Evolutionary conservation across 2,888 invertebrate genomes (phyloP), one percentile per base, ranked within the genome.

Genomic region (Anticlea derivata): DNA sequence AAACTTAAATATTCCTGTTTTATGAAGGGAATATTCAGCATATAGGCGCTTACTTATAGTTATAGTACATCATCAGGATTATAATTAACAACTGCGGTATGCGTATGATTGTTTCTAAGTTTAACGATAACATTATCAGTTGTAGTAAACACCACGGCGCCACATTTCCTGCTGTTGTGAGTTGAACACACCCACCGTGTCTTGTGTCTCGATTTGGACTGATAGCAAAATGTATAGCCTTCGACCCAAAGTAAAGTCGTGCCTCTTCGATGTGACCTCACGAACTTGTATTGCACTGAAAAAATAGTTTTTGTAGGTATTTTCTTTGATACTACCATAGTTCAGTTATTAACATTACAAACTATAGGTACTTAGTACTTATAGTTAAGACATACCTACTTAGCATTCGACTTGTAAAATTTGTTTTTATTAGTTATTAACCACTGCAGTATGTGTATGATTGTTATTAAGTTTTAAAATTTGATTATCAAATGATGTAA

Each of bases 101-200:
- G 39, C 5, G 8, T 17, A 40, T 40, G 39, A 1, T 17, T 22
- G 20, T 40, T 40, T 22, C 11, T 40, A 0, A 29, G 2, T 20
- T 30, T 40, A 4, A 40, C 17, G 20, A 40, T 11, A 20, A 10
- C 5, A 29, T 40, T 30, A 1, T 29, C 10, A 2, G 1, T 2
- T 10, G 7, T 2, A 2, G 40, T 45, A 20, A 23, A 29, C 2
- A 45, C 29, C 1, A 11, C 12, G 1, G 50, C 50, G 1, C 11
- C 5, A 20, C 50, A 50, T 11, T 35, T 24, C 12, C 38, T 45
- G 24, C 23, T 29, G 24, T 63, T 66, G 50, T 71, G 65, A 0
- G 55, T 50, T 1, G 50, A 53, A 22, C 60, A 60, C 5, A 26
- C 29, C 60, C 60, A 60, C 7, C 54, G 11, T 0, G 20, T 41